Evolutionary conservation across 2,888 invertebrate species (phyloP), one percentile per base, ranked within the genome.

Genomic region (Andrena marginata): DNA sequence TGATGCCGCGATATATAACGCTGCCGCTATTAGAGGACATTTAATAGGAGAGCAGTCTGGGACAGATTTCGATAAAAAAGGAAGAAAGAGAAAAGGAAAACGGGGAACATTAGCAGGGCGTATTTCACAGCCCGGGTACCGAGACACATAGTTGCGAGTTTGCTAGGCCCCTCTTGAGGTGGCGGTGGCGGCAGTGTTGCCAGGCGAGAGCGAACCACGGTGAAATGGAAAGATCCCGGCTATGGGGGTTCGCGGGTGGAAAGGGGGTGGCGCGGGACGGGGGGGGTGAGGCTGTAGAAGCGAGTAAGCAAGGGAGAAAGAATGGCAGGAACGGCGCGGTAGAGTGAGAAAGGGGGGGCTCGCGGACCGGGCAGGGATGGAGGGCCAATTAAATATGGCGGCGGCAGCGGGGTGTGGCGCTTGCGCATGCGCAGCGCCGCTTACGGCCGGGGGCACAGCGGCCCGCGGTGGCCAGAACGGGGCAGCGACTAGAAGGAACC

Each of bases 371-470:
- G 77, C 87, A 88, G 85, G 89, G 89, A 90, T 89, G 87, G 90
- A 82, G 85, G 85, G 80, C 80, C 86, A 91, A 92, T 92, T 89
- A 91, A 92, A 93, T 74, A 93, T 92, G 91, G 91, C 93, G 90
- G 80, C 89, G 80, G 76, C 84, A 87, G 86, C 86, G 92, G 93
- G 93, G 93, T 93, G 93, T 93, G 93, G 93, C 93, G 91, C 88
- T 83, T 68, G 85, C 89, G 91, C 91, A 91, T 91, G 90, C 90
- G 93, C 89, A 86, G 8, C 63, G 29, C 1, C 26, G 31, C 10
- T 63, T 69, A 62, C 59, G 63, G 54, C 26, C 42, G 68, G 78
- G 78, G 85, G 80, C 69, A 76, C 73, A 82, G 73, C 42, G 42
- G 42, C 42, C 42, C 42, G 82, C 80, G 73, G 77, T 56, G 72